Evolutionary conservation across 2,113 vertebrate species (phyloP), one percentile per base, ranked within the genome.

Genomic region (Eudyptes chrysolophus): DNA sequence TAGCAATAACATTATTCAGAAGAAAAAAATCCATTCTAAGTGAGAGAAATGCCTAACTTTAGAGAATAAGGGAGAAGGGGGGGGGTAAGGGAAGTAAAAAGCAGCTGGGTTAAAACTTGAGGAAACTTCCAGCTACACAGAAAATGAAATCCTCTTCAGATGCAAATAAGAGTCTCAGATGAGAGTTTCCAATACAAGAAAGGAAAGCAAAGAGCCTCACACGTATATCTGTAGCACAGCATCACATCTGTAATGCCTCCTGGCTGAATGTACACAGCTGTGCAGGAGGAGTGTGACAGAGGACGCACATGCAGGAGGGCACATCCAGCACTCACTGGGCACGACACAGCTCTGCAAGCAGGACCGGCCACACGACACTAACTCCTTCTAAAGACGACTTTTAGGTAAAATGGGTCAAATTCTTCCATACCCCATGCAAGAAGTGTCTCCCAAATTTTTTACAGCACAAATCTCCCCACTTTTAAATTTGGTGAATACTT

Each of bases 301-400:
- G 40, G 0, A 3, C 2, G 16, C 21, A 19, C 6, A 1, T 1
- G 24, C 22, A 10, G 36, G n/a, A 62, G 55, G 27, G 40, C 48
- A 20, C 54, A 5, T 8, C 36, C 84, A 52, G 57, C 10, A 1
- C 69, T n/a, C 36, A 2, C 22, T 10, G 34, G 17, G 21, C 36
- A n/a, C 1, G 13, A 19, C 38, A 46, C 60, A 38, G 51, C 27
- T 42, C 68, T 48, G 40, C 51, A 30, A 48, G 40, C 60, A 26
- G 48, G 36, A 36, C 42, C 4, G 1, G 38, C 49, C 34, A 13
- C 36, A 16, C 2, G 0, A 11, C 32, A 20, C 22, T 24, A 11
- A 21, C 18, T 40, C 71, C 36, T 48, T 16, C 62, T 20, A 36
- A 40, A 32, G 54, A 9, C 32, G 34, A 30, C 21, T 64, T 90